Base-by-base conservation (phyloP, 2,113 vertebrate species). In the Phaetusa simplex region DNA sequence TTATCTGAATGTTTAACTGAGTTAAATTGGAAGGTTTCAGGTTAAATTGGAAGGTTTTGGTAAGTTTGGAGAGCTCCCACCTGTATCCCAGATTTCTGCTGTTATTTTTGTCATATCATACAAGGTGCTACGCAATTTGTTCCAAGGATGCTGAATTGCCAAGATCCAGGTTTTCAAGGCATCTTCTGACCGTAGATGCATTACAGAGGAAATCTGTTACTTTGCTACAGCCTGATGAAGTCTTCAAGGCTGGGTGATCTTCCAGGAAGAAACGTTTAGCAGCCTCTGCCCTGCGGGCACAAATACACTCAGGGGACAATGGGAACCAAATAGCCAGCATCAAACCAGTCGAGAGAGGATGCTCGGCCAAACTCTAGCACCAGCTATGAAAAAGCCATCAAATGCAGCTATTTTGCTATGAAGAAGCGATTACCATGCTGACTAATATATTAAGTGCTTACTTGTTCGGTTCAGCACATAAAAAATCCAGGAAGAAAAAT, bases 301-400 rank as follows among this genome's bases (percentile, higher is more conserved):
- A 90, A 30, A 47, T 59, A 56, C 14, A 27, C 17, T 26, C 1
- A 2, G 5, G 14, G 29, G 8, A 5, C 0, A 0, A 4, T 21
- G 17, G 27, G 66, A 82, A 32, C 20, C n/a, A 17, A 52, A 43
- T 2, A 83, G 58, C 18, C 2, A 0, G 9, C 65, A 67, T 90
- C 58, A 86, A 34, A 45, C 45, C 30, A 67, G 9, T 0, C 23
- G 23, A 86, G 53, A 40, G 3, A 6, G 14, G 6, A 23, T 47
- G n/a, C 58, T 83, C 40, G 73, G 71, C 34, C 58, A 45, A 22
- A 45, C 66, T 86, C 67, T 34, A 22, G 45, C 38, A 70, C 24
- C 32, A 73, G 42, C 32, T 58, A 53, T 45, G 9, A 21, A 38
- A 81, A 65, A 83, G 9, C 38, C 61, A 72, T 50, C 20, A 43